Percentiles rank a stretch among this genome's conserved stretches.
These are phyloP conservation scores for Menidia beryllina DNA, from an alignment of 2,113 vertebrate species.

Conservation along the genomic window DNA sequence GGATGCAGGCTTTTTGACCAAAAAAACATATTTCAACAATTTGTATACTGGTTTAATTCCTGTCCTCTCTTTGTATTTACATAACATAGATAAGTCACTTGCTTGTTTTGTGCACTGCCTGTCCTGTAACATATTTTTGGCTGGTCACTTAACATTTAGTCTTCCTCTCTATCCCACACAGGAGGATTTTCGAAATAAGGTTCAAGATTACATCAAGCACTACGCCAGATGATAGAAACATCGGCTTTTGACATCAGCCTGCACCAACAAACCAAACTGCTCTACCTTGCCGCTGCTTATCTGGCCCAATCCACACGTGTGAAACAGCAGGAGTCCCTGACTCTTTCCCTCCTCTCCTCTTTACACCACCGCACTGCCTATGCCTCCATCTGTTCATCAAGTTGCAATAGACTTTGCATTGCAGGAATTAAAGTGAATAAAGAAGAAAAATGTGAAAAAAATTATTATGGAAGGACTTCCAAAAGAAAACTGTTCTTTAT, in stretches of 20 bases:
- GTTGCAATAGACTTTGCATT: slow-evolving; percentile 60
- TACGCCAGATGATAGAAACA: slow-evolving; percentile 92
- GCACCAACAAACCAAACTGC: slow-evolving; percentile 67
- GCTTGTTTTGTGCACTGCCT: background rate
- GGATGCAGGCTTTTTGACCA: no score
- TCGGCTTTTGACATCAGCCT: slow-evolving; percentile 32
- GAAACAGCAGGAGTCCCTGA: slow-evolving; percentile 56
- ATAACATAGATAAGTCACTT: background rate
- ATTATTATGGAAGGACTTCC: slow-evolving; percentile 40
- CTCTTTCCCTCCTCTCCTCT: slow-evolving; percentile 14
- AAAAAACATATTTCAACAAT: no score
- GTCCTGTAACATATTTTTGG: background rate
- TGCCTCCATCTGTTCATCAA: slow-evolving; percentile 24
- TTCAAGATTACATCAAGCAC: slow-evolving; percentile 94
- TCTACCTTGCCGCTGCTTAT: slow-evolving; percentile 68
- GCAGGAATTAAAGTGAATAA: slow-evolving; percentile 28
- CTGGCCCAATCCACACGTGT: slow-evolving; percentile 57
- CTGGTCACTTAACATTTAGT: background rate
- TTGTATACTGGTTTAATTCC: background rate
- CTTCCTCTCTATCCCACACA: slow-evolving; percentile 55
- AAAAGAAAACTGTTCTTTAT: slow-evolving; percentile 55
- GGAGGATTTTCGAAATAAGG: slow-evolving; percentile 94
- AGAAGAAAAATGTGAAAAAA: slow-evolving; percentile 1
- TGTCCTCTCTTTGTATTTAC: background rate
- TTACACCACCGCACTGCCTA: slow-evolving; percentile 10